Base-by-base conservation (phyloP, 2,888 invertebrate species). In the Lepidochitona cinerea region DNA sequence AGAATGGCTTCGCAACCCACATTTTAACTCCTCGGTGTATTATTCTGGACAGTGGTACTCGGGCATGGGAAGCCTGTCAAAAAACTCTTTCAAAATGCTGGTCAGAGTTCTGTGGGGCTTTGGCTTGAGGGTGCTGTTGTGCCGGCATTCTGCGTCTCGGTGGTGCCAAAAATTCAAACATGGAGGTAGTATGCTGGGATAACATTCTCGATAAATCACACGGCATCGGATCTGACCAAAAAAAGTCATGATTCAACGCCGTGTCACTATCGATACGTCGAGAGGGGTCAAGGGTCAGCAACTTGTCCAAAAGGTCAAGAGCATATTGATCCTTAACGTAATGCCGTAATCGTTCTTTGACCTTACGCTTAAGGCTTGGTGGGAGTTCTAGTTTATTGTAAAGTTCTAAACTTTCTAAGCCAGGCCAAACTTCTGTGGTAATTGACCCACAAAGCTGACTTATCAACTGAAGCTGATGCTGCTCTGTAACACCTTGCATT, bases 191-290 rank as follows among this genome's bases (percentile, higher is more conserved):
- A 92, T 96, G 95, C 85, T 96, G 96, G 0, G 96, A 96, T 79
- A 98, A 91, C 97, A 97, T 97, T 92, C 95, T 95, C 70, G 82
- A 85, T 66, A 92, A 84, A 72, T 90, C 91, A 29, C 79, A 79
- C 0, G 98, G 98, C 95, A 97, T 95, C 0, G 99, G 99, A 89
- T 98, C 97, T 5, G 95, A 96, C 97, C 97, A 99, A 92, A 99
- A 99, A 92, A 99, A 99, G 89, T 98, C 97, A 88, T 99, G 98
- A 92, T 98, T 97, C 0, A 99, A 90, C 0, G 98, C 97, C 0
- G 95, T 95, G 89, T 99, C 98, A 0, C 97, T 95, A 88, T 98
- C 97, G 72, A 92, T 93, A 75, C 97, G 92, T 89, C 96, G 96
- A 0, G 94, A 93, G 0, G 99, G 99, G 91, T 99, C 98, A 68